Evolutionary conservation across 2,797 vertebrate species (phyloP).

Genomic region (Peromyscus nudipes): DNA sequence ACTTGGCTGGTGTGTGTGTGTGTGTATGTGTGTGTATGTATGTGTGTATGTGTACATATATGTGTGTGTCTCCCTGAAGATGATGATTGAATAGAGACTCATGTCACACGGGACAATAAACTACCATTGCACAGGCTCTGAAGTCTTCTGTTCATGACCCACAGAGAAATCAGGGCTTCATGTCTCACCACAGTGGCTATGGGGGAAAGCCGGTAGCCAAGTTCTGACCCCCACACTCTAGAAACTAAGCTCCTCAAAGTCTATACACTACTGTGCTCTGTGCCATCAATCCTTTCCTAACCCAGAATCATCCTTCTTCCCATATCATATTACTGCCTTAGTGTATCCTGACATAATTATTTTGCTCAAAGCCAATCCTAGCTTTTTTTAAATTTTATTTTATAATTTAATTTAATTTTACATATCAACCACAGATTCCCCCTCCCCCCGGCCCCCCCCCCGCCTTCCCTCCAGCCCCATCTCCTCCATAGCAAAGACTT

Average conservation of each 20-base stretch:
- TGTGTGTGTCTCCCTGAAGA: too few relatives aligned
- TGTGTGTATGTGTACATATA: background rate
- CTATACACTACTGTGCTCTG: background rate
- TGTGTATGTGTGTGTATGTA: background rate
- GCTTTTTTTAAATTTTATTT: background rate
- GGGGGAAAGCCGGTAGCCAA: background rate
- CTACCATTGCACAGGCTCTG: background rate
- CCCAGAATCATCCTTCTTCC: background rate
- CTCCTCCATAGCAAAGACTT: too few relatives aligned
- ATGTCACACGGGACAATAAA: background rate
- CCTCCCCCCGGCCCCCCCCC: background rate
- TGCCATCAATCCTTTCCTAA: background rate
- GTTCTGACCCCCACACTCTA: background rate
- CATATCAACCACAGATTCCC: too few relatives aligned
- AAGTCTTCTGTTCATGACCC: background rate
- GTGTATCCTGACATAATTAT: background rate
- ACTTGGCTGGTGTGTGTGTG: background rate
- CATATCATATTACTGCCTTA: background rate
- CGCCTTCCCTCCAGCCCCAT: too few relatives aligned
- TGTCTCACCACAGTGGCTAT: background rate
- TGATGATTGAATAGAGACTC: background rate
- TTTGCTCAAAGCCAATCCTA: background rate
- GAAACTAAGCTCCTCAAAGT: background rate
- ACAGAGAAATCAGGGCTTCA: background rate
- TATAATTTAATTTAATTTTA: slow-evolving; percentile 3